Evolutionary conservation across 1,140 invertebrate genomes (phyloP).

Genomic region (Drosophila watanabei): DNA sequence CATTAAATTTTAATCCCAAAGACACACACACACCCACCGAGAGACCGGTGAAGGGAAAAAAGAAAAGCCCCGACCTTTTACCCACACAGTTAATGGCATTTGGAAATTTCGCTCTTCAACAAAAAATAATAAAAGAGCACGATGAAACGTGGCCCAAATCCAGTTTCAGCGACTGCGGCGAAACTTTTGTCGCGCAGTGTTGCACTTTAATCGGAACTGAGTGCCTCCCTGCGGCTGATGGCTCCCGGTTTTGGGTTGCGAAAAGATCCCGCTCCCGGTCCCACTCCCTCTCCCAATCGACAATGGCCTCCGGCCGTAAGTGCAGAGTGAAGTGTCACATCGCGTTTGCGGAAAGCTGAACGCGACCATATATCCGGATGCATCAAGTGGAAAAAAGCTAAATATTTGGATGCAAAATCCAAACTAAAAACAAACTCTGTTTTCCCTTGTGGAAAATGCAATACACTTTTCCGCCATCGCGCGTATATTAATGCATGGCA

Average conservation of each 20-base stretch:
- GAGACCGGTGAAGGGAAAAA: constrained; percentile 18
- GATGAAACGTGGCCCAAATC: constrained; percentile 34
- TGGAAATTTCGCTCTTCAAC: constrained; percentile 22
- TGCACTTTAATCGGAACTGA: constrained; percentile 53
- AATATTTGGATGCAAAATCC: constrained; percentile 11
- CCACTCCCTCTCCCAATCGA: constrained; percentile 10
- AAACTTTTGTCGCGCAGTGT: constrained; percentile 52
- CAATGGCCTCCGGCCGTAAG: constrained; percentile 21
- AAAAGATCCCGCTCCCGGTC: background rate
- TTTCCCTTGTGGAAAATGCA: background rate
- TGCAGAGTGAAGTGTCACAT: constrained; percentile 39
- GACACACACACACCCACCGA: constrained; percentile 19
- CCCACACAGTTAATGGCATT: constrained; percentile 60
- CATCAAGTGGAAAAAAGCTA: constrained; percentile 26
- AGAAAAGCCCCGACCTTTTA: constrained; percentile 26
- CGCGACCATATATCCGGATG: constrained; percentile 29
- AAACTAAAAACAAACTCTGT: constrained; percentile 2
- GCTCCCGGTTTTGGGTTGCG: constrained; percentile 3
- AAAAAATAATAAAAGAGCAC: constrained; percentile 6
- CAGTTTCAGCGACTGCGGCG: constrained; percentile 22
- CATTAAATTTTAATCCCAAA: constrained; percentile 74
- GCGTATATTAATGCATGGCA: background rate
- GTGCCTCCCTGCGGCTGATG: constrained; percentile 27
- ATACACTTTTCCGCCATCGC: background rate
- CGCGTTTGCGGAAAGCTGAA: constrained; percentile 33